These are phyloP conservation scores for Enteromius viviparus DNA, from an alignment of 2,797 vertebrate species.

Conservation along the genomic window DNA sequence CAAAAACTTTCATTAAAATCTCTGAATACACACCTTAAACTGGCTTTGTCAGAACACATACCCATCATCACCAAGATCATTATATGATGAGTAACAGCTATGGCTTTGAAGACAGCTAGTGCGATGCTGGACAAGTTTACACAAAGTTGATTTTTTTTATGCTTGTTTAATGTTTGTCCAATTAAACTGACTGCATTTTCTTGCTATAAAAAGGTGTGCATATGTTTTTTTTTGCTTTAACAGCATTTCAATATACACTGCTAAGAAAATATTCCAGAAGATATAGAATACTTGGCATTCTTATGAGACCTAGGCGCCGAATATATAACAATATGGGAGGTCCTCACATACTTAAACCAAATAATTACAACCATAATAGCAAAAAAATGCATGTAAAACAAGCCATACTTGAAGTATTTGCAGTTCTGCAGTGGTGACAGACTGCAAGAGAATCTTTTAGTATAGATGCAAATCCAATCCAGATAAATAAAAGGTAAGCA, in stretches of 20 bases:
- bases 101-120: conserved; percentile 16
- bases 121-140: not conserved
- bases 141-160: not conserved
- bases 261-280: conserved; percentile 27
- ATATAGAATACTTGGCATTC: conserved; percentile 5
- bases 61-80: not conserved
- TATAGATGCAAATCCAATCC: not conserved
- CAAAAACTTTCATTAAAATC: conserved; percentile 1
- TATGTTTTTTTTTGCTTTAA: conserved; percentile 6
- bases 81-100: not conserved
- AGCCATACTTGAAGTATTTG: not conserved
- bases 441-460: not conserved
- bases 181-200: not conserved
- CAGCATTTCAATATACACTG: not conserved
- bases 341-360: not conserved
- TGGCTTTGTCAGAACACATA: not conserved
- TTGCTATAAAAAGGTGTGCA: not conserved
- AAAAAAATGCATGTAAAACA: not conserved
- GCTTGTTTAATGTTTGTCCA: not conserved
- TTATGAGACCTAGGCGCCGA: not conserved
- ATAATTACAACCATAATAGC: not conserved
- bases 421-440: not conserved
- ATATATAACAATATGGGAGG: not conserved
- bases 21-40: not conserved
- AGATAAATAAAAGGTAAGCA: conserved; percentile 8